Evolutionary conservation across 2,888 invertebrate species (phyloP).

Genomic region (Anagyrus pseudococci): DNA sequence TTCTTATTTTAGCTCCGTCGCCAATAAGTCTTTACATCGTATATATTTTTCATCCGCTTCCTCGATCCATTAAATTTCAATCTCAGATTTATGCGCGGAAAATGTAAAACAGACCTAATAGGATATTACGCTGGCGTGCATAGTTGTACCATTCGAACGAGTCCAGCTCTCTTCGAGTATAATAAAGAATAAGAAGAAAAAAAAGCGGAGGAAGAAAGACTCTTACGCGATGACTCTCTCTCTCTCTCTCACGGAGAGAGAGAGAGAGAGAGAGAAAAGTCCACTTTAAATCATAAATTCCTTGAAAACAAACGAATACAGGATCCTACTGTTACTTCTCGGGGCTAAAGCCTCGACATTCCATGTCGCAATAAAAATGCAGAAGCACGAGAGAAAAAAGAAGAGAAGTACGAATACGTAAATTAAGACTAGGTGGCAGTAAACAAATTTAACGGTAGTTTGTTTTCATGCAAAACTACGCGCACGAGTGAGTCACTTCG

Average conservation of each 20-base stretch:
- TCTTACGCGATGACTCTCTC: background rate
- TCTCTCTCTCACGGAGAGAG: background rate
- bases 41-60: too few species aligned
- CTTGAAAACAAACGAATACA: background rate
- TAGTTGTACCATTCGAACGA: too few species aligned
- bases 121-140: constrained; percentile 3
- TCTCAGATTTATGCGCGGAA: constrained; percentile 21
- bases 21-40: too few species aligned
- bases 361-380: constrained; percentile 5
- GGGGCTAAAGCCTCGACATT: too few species aligned
- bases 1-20: constrained; percentile 1
- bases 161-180: too few species aligned
- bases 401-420: background rate
- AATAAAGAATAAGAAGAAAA: too few species aligned
- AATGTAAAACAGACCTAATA: constrained; percentile 24
- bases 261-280: background rate
- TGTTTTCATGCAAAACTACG: background rate
- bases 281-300: constrained; percentile 24
- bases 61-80: constrained; percentile 12
- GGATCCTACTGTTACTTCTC: too few species aligned
- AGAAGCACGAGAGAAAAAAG: too few species aligned
- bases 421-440: constrained; percentile 13
- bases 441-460: constrained; percentile 13
- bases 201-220: background rate
- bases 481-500: too few species aligned